Conservation (phyloP, 2,888 invertebrate genomes). For the Dryocosmus kuriphilus region DNA sequence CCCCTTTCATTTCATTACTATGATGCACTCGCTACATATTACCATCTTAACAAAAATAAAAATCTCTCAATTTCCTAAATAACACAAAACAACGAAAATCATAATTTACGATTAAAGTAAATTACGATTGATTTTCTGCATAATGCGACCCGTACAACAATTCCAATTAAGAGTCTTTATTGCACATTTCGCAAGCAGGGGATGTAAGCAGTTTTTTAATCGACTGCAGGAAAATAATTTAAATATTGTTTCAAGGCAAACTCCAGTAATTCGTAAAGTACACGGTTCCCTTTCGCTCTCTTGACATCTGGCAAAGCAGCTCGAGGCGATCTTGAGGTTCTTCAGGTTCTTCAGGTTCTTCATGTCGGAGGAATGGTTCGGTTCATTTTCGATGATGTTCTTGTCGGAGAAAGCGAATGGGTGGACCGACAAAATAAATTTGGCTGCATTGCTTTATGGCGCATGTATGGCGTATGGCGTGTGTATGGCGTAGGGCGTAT, state of each 20-base stretch:
- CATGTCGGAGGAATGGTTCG: not conserved
- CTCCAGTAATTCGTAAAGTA: conserved; percentile 26
- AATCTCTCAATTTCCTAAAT: not conserved
- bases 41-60: not conserved
- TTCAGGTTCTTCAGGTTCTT: not conserved
- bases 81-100: not conserved
- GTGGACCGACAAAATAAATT: conserved; percentile 17
- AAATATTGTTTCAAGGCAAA: conserved; percentile 33
- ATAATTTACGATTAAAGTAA: not conserved
- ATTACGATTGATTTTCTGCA: conserved; percentile 14
- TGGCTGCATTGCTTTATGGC: not conserved
- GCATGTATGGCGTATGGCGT: not conserved
- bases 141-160: conserved; percentile 11
- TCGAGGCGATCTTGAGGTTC: not conserved
- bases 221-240: conserved; percentile 8
- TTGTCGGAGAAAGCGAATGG: conserved; percentile 27
- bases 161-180: conserved; percentile 34
- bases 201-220: conserved; percentile 26
- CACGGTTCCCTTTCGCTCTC: conserved; percentile 23
- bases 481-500: not conserved
- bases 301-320: conserved; percentile 8
- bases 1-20: not conserved
- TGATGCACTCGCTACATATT: not conserved
- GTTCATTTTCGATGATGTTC: conserved; percentile 5
- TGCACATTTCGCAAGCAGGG: conserved; percentile 26